Conservation (phyloP, 2,888 invertebrate species). For the Philereme transversata region DNA sequence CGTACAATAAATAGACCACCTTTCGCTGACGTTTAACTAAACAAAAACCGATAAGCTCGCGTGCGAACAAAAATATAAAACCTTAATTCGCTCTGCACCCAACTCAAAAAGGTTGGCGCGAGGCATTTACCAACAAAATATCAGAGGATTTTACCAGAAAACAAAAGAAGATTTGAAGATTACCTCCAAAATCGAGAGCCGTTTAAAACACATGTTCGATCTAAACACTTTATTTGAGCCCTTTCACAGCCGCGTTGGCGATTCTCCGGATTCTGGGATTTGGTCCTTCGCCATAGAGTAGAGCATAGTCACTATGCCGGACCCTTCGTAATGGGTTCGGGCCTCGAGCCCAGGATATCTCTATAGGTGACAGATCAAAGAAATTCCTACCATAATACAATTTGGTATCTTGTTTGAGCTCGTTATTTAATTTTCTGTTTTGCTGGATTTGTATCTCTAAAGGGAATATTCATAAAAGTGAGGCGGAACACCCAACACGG, state of each 20-base stretch:
- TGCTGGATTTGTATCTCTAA: constrained; percentile 16
- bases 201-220: constrained; percentile 40
- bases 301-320: constrained; percentile 4
- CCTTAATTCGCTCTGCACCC: constrained; percentile 7
- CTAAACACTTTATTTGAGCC: constrained; percentile 33
- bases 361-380: constrained; percentile 39
- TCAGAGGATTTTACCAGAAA: constrained; percentile 24
- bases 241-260: constrained; percentile 14
- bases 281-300: constrained; percentile 16
- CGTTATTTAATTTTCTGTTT: constrained; percentile 38
- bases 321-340: constrained; percentile 30
- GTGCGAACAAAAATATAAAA: constrained; percentile 12
- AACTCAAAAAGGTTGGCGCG: constrained; percentile 17
- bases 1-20: constrained; percentile 3
- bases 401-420: constrained; percentile 37
- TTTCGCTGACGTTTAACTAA: constrained; percentile 7
- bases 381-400: constrained; percentile 38
- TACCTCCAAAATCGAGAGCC: constrained; percentile 35
- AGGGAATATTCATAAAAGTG: constrained; percentile 19
- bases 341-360: constrained; percentile 21
- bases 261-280: constrained; percentile 26
- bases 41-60: constrained; percentile 15
- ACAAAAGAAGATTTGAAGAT: constrained; percentile 26
- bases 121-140: constrained; percentile 18
- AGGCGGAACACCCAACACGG: not conserved